Conservation (phyloP, 2,888 invertebrate genomes). For the Alsophila aescularia region DNA sequence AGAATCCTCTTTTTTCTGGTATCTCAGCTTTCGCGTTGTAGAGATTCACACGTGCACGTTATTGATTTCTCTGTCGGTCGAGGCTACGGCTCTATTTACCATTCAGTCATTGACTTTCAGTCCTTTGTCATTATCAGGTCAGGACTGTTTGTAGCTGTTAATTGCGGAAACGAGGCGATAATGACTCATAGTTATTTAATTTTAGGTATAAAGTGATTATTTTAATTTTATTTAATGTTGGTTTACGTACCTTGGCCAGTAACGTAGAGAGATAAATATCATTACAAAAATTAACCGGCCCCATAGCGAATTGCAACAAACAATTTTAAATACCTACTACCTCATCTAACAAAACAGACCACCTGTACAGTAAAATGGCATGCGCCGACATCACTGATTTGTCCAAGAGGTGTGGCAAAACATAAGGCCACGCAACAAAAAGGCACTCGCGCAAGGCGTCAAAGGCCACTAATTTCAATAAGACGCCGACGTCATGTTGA, state of each 20-base stretch:
- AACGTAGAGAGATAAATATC: too few relatives aligned
- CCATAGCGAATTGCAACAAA: too few relatives aligned
- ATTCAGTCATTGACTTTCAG: neutral
- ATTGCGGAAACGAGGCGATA: too few relatives aligned
- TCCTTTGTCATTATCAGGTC: conserved; percentile 20
- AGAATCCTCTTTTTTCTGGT: conserved; percentile 18
- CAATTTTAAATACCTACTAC: too few relatives aligned
- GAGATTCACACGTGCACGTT: conserved; percentile 14
- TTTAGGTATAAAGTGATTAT: too few relatives aligned
- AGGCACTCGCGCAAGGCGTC: conserved; percentile 18
- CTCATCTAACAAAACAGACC: neutral
- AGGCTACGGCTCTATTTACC: conserved; percentile 14
- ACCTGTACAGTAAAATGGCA: neutral
- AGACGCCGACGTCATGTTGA: conserved; percentile 41
- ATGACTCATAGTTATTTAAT: too few relatives aligned
- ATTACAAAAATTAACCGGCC: too few relatives aligned
- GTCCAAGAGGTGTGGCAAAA: conserved; percentile 18
- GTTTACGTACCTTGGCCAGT: too few relatives aligned
- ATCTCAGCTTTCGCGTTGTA: conserved; percentile 14
- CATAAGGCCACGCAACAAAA: conserved; percentile 20
- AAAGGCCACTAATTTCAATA: conserved; percentile 35
- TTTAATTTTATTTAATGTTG: too few relatives aligned
- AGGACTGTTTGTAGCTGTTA: neutral
- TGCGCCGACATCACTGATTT: neutral
- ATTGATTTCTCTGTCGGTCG: conserved; percentile 17